Percentiles rank a stretch among this genome's conserved stretches.
These are phyloP conservation scores for Epinephelus fuscoguttatus DNA, from an alignment of 2,113 vertebrate species.

Conservation along the genomic window DNA sequence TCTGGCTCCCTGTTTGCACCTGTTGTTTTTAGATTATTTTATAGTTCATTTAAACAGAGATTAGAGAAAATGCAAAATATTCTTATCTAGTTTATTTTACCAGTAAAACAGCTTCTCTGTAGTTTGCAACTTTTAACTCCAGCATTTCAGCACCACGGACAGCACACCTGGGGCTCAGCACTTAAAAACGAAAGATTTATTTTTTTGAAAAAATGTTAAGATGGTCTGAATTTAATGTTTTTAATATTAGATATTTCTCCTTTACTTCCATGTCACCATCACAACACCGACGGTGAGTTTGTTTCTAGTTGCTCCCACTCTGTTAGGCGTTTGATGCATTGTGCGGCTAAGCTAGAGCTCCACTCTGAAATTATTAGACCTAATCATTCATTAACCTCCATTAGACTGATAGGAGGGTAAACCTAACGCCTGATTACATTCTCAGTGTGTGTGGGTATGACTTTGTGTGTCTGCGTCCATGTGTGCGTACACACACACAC, in stretches of 20 bases:
- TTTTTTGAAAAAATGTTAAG: neutral
- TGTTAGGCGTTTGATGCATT: conserved; percentile 66
- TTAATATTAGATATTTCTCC: neutral
- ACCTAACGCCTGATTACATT: conserved; percentile 81
- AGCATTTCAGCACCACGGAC: conserved; percentile 12
- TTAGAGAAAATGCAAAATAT: neutral
- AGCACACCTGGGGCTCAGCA: neutral
- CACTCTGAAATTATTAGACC: conserved; percentile 81
- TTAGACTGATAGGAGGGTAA: conserved; percentile 84
- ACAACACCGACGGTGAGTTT: conserved; percentile 9
- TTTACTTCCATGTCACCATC: conserved; percentile 4
- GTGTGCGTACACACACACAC: neutral
- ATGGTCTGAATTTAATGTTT: neutral
- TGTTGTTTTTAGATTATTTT: neutral
- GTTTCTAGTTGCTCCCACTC: conserved; percentile 44
- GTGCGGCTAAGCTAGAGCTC: conserved; percentile 70
- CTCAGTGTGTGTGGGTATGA: conserved; percentile 34
- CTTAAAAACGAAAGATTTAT: neutral
- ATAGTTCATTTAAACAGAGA: neutral
- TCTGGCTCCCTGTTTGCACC: neutral
- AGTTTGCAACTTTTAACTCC: neutral
- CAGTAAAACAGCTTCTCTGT: neutral
- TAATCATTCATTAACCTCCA: conserved; percentile 85
- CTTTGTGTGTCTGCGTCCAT: conserved; percentile 29
- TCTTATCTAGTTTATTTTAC: neutral